Conservation (phyloP, 2,797 vertebrate species). For the Periophthalmus magnuspinnatus region DNA sequence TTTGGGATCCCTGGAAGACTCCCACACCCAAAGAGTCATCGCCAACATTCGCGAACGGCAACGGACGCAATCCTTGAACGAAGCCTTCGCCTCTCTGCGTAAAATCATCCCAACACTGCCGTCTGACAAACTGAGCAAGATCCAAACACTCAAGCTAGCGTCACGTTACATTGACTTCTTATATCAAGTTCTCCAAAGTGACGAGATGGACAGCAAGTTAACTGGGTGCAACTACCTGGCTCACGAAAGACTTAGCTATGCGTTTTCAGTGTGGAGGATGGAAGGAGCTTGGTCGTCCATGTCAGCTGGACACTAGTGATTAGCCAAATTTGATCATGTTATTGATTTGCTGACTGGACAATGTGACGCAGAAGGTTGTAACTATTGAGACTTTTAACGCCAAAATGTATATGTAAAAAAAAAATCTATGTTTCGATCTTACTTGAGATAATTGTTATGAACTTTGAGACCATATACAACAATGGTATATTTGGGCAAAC, state of each 20-base stretch:
- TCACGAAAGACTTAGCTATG: conserved; percentile 90
- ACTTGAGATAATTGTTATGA: neutral
- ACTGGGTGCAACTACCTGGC: conserved; percentile 89
- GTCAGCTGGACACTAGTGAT: conserved; percentile 85
- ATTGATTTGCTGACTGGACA: neutral
- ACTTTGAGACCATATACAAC: neutral
- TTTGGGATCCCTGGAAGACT: conserved; percentile 77
- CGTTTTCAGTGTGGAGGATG: conserved; percentile 96
- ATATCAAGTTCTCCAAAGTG: conserved; percentile 90
- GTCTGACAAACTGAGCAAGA: conserved; percentile 94
- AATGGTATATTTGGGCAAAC: neutral
- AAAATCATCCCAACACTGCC: conserved; percentile 92
- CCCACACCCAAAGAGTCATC: conserved; percentile 84
- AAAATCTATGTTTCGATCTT: neutral
- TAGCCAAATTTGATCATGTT: neutral
- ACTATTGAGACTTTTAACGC: neutral
- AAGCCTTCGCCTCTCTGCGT: conserved; percentile 87
- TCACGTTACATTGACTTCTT: conserved; percentile 93
- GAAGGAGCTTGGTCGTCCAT: conserved; percentile 92
- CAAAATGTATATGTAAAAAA: neutral
- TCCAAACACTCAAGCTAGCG: conserved; percentile 90
- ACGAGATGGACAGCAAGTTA: conserved; percentile 85
- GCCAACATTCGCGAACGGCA: conserved; percentile 90
- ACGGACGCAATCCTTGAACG: conserved; percentile 89
- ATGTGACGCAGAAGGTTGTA: neutral